A percentile compares a stretch with the other conserved stretches of the same genome.
Conservation (phyloP, 2,113 vertebrate species). For the Mormoops blainvillei region DNA sequence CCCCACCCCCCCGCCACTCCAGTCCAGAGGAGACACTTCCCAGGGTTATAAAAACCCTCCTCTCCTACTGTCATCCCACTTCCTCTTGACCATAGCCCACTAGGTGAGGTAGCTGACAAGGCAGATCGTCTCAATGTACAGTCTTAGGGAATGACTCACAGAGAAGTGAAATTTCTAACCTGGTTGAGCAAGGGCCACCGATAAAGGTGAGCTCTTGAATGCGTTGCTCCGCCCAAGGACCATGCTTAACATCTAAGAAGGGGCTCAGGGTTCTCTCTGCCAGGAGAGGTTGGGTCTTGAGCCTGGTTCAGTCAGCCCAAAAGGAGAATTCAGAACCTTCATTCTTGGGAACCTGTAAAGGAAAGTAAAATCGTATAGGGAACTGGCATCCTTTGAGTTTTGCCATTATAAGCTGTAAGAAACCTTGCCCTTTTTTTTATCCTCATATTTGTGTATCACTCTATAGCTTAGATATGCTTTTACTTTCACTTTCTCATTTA, state of each 20-base stretch:
- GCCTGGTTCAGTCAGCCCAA: background rate
- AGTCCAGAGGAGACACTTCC: background rate
- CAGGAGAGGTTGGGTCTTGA: background rate
- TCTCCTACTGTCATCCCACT: background rate
- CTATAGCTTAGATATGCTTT: constrained; percentile 15
- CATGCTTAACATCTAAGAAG: background rate
- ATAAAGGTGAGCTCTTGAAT: background rate
- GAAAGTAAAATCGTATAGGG: background rate
- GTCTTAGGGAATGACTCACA: background rate
- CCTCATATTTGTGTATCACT: background rate
- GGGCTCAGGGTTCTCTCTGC: background rate
- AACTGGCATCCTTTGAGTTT: background rate
- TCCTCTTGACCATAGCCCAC: background rate
- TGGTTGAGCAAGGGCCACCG: background rate
- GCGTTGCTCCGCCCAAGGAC: background rate
- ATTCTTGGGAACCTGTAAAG: background rate
- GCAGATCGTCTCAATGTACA: background rate
- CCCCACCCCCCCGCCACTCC: background rate
- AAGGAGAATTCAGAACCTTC: background rate
- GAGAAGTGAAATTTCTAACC: background rate
- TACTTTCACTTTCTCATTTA: constrained; percentile 9
- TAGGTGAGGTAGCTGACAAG: background rate
- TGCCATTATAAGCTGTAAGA: background rate
- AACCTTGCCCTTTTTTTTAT: background rate
- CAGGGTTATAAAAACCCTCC: background rate